These are phyloP conservation scores for Steromphala cineraria DNA, from an alignment of 2,888 invertebrate genomes.

Conservation along the genomic window DNA sequence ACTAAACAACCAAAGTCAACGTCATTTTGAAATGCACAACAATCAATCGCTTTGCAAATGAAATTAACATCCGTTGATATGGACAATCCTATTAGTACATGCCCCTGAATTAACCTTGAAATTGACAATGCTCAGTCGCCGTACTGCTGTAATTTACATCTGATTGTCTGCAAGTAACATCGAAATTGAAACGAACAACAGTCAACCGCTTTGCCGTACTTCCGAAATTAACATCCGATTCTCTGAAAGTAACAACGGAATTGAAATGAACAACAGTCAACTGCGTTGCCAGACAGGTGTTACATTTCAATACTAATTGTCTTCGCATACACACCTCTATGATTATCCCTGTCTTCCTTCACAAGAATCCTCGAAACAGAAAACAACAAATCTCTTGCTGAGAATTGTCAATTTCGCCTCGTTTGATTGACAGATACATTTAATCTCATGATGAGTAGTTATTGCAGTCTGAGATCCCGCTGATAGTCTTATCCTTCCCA, in stretches of 20 bases:
- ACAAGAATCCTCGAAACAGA: not conserved
- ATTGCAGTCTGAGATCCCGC: not conserved
- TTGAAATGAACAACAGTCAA: not conserved
- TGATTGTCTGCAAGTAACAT: not conserved
- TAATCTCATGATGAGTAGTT: not conserved
- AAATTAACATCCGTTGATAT: too few species aligned
- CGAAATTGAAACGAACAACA: not conserved
- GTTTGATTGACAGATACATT: constrained; percentile 5
- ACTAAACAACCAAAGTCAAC: too few species aligned
- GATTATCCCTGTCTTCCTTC: not conserved
- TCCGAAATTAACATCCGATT: too few species aligned
- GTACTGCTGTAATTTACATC: too few species aligned
- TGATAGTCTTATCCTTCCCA: constrained; percentile 5
- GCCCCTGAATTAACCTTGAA: too few species aligned
- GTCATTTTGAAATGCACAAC: too few species aligned
- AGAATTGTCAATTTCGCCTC: not conserved
- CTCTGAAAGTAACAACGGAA: not conserved
- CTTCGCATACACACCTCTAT: not conserved
- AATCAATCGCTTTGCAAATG: too few species aligned
- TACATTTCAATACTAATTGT: not conserved
- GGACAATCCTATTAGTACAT: too few species aligned
- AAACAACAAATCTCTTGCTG: not conserved
- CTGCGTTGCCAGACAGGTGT: not conserved
- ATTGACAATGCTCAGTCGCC: too few species aligned
- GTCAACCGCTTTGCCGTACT: not conserved